These are phyloP conservation scores for Cephalopholis sonnerati DNA, from an alignment of 2,113 vertebrate genomes.

Conservation along the genomic window DNA sequence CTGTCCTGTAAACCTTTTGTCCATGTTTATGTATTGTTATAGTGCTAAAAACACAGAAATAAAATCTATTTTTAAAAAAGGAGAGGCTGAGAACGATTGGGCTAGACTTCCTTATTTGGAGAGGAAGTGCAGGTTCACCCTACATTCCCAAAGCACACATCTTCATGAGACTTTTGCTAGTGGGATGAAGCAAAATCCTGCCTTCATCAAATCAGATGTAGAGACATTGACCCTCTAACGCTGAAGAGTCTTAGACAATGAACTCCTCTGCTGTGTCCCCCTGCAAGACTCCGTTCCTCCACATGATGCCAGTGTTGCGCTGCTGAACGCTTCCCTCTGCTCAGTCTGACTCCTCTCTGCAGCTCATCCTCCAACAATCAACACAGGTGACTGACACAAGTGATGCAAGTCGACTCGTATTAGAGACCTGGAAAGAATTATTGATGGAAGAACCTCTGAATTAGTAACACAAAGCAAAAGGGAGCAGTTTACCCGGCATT, in stretches of 20 bases:
- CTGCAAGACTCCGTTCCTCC: conserved; percentile 51
- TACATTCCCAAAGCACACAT: neutral
- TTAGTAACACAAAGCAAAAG: neutral
- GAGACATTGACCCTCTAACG: neutral
- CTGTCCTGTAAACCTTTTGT: no score
- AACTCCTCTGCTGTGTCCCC: neutral
- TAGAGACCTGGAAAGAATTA: neutral
- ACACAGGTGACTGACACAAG: neutral
- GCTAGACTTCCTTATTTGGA: neutral
- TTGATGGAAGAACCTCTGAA: neutral
- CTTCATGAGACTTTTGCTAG: no score
- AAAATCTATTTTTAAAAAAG: no score
- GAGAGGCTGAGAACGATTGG: no score
- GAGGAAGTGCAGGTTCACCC: neutral
- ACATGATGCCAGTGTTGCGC: conserved; percentile 79
- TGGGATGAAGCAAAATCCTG: neutral
- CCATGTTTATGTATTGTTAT: no score
- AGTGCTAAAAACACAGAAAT: no score
- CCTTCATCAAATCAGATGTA: neutral
- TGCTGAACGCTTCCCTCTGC: neutral
- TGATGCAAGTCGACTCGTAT: neutral
- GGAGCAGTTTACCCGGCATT: neutral
- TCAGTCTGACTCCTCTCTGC: neutral
- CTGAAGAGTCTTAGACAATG: neutral
- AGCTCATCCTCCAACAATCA: neutral